phyloP scores from a whole-genome alignment of 1,140 invertebrate species.

The Luehdorfia chinensis region DNA sequence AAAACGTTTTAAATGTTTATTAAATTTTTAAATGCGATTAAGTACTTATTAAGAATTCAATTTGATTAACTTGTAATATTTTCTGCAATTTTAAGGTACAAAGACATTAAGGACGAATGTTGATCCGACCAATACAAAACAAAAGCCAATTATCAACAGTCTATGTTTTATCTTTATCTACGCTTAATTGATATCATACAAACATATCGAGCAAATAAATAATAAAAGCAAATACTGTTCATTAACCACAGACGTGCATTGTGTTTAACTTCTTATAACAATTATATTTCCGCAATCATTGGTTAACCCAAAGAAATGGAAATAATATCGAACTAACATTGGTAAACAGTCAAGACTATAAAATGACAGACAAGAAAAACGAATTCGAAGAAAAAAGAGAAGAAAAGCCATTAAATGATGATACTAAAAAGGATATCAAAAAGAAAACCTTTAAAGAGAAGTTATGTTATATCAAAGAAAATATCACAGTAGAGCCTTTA shows the following conservation, averaged over 20 bases:
- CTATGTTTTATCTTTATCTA: constrained; percentile 59
- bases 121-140: constrained; percentile 36
- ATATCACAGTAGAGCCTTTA: constrained; percentile 79
- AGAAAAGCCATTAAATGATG: constrained; percentile 54
- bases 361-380: constrained; percentile 48
- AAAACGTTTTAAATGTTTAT: no score
- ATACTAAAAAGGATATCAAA: constrained; percentile 31
- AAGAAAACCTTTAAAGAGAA: constrained; percentile 53
- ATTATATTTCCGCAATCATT: constrained; percentile 22
- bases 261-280: constrained; percentile 49
- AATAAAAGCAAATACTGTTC: constrained; percentile 51
- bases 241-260: constrained; percentile 42
- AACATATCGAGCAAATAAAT: constrained; percentile 64
- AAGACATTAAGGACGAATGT: constrained; percentile 13
- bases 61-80: no score
- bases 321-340: constrained; percentile 21
- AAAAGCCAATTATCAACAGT: constrained; percentile 49
- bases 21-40: no score
- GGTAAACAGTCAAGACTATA: constrained; percentile 23
- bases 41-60: no score
- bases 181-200: constrained; percentile 69
- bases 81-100: no score
- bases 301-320: constrained; percentile 38
- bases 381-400: constrained; percentile 39
- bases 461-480: constrained; percentile 45